phyloP scores from a whole-genome alignment of 2,888 invertebrate species.

The Mythimna vitellina region DNA sequence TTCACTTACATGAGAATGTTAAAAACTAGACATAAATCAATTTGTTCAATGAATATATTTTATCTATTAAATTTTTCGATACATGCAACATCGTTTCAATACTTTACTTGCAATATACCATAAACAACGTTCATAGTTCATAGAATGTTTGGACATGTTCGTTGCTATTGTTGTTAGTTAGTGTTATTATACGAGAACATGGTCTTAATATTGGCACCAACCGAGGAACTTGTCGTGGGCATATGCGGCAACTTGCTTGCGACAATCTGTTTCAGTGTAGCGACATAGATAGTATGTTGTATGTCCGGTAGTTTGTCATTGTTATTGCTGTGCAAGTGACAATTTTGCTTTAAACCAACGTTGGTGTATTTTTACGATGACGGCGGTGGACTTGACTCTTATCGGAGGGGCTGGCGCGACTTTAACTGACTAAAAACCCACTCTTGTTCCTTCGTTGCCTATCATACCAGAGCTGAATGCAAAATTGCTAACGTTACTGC shows the following conservation, averaged over 20 bases:
- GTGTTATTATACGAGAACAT: constrained; percentile 29
- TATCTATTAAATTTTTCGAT: not conserved
- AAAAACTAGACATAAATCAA: too few relatives aligned
- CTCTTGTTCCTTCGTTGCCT: too few relatives aligned
- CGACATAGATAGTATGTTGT: constrained; percentile 7
- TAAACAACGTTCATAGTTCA: constrained; percentile 30
- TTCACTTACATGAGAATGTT: too few relatives aligned
- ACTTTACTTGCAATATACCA: constrained; percentile 15
- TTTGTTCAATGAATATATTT: too few relatives aligned
- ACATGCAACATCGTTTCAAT: not conserved
- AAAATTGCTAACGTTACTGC: too few relatives aligned
- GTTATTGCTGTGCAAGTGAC: not conserved
- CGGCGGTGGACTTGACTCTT: not conserved
- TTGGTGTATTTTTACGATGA: not conserved
- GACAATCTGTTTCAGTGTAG: constrained; percentile 27
- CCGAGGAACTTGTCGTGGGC: constrained; percentile 43
- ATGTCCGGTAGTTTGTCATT: not conserved
- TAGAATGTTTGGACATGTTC: constrained; percentile 7
- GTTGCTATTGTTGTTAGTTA: constrained; percentile 39
- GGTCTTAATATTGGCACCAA: constrained; percentile 47
- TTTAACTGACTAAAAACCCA: too few relatives aligned
- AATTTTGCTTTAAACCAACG: not conserved
- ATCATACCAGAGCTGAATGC: too few relatives aligned
- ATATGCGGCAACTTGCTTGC: constrained; percentile 41
- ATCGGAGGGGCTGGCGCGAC: too few relatives aligned